Evolutionary conservation across 1,140 invertebrate species (phyloP).

Genomic region (Macrotrachela quadricornifera): DNA sequence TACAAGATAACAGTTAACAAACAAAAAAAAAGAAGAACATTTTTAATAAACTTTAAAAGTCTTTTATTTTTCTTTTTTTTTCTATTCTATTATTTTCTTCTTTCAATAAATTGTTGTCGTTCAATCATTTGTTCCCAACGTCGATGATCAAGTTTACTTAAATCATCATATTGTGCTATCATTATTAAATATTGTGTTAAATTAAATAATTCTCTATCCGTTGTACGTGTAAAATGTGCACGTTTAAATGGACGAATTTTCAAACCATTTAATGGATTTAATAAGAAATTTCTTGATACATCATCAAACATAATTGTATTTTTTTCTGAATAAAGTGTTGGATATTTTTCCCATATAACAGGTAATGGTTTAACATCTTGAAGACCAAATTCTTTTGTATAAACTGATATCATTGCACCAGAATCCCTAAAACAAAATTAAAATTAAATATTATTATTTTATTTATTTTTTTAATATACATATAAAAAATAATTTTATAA

Average conservation of each 20-base stretch:
- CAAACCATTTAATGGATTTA: constrained; percentile 83
- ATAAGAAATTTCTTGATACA: constrained; percentile 81
- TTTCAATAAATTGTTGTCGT: too few species aligned
- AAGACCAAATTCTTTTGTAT: constrained; percentile 59
- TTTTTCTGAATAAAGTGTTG: constrained; percentile 51
- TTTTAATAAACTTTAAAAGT: too few species aligned
- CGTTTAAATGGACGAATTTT: constrained; percentile 66
- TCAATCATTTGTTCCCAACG: constrained; percentile 47
- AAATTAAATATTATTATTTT: too few species aligned
- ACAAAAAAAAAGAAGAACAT: too few species aligned
- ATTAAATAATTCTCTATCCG: constrained; percentile 59
- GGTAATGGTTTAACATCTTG: constrained; percentile 75
- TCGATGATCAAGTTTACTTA: constrained; percentile 59
- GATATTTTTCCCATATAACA: constrained; percentile 84
- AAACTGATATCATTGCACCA: constrained; percentile 77
- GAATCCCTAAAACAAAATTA: constrained; percentile 36
- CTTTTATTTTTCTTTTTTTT: too few species aligned
- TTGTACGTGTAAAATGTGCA: constrained; percentile 61
- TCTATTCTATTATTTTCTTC: too few species aligned
- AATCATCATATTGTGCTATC: constrained; percentile 60
- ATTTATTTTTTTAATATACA: neutral
- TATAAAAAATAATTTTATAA: constrained; percentile 77
- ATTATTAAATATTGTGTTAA: constrained; percentile 60
- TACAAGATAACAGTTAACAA: too few species aligned
- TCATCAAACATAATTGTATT: constrained; percentile 98